Conservation (phyloP, 2,113 vertebrate species). For the Gallinago jamesoni region DNA sequence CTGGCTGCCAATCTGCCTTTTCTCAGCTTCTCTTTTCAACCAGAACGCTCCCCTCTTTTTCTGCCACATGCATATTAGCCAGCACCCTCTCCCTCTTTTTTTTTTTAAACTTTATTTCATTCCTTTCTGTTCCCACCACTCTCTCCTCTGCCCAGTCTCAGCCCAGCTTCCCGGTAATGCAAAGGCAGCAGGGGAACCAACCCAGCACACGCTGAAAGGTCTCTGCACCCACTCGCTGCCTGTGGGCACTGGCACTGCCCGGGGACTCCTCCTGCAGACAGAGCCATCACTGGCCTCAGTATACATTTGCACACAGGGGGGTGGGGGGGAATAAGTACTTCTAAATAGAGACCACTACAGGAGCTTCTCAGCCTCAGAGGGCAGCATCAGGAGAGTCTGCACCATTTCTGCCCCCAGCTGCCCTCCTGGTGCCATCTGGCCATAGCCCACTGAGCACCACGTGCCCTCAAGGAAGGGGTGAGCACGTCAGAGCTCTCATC, state of each 20-base stretch:
- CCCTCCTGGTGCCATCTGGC: not conserved
- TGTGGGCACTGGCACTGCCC: not conserved
- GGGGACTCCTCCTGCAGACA: not conserved
- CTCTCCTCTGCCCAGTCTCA: not conserved
- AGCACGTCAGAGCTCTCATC: not conserved
- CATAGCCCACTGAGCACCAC: fast-evolving
- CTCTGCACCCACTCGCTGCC: not conserved
- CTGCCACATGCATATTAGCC: not conserved
- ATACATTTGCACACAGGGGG: not conserved
- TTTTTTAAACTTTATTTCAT: not conserved
- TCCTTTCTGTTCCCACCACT: not conserved
- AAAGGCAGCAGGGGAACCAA: not conserved
- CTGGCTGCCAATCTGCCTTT: slow-evolving; percentile 57
- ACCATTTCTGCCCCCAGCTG: not conserved
- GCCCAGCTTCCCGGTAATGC: not conserved
- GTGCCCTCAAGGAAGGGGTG: not conserved
- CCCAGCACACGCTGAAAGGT: not conserved
- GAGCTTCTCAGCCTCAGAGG: not conserved
- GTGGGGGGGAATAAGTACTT: not conserved
- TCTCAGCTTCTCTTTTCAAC: slow-evolving; percentile 40
- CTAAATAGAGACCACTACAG: not conserved
- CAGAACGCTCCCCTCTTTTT: slow-evolving; percentile 21
- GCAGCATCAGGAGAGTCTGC: not conserved
- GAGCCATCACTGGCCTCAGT: not conserved
- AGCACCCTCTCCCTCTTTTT: not conserved